phyloP scores from a whole-genome alignment of 2,113 vertebrate species.

The Muntiacus muntjak region DNA sequence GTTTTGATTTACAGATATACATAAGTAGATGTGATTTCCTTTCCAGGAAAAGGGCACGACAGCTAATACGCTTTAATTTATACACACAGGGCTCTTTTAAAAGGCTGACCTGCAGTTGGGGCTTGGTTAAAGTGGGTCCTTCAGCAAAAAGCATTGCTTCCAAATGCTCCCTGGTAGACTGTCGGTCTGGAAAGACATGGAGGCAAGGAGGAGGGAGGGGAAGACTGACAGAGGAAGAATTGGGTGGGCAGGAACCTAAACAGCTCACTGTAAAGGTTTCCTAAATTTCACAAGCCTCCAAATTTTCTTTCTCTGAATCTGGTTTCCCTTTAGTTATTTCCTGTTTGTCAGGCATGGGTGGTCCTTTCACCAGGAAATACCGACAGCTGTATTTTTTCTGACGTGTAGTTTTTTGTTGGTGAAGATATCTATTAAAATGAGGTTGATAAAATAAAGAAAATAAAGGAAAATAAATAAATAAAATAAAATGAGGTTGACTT shows the following conservation, averaged over 20 bases:
- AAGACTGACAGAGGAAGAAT: not conserved
- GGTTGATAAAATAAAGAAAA: not conserved
- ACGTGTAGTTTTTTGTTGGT: not conserved
- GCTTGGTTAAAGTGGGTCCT: not conserved
- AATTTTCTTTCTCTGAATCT: not conserved
- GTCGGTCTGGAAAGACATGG: not conserved
- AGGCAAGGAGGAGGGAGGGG: not conserved
- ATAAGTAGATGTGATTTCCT: slow-evolving; percentile 21
- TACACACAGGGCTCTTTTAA: not conserved
- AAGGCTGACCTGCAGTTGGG: not conserved
- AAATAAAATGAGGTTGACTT: not conserved
- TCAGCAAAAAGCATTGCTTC: not conserved
- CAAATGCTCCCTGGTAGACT: not conserved
- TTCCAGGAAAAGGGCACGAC: not conserved
- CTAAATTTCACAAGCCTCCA: not conserved
- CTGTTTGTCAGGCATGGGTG: not conserved
- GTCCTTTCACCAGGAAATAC: not conserved
- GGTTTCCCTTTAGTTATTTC: not conserved
- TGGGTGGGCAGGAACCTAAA: not conserved
- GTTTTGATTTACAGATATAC: slow-evolving; percentile 50
- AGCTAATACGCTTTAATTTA: not conserved
- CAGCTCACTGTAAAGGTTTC: not conserved
- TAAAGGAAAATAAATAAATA: too few species aligned
- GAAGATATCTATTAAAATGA: not conserved
- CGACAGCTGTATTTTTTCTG: not conserved